Evolutionary conservation across 2,797 vertebrate species (phyloP), one percentile per base, ranked within the genome.

Genomic region (Phaenicophaeus curvirostris): DNA sequence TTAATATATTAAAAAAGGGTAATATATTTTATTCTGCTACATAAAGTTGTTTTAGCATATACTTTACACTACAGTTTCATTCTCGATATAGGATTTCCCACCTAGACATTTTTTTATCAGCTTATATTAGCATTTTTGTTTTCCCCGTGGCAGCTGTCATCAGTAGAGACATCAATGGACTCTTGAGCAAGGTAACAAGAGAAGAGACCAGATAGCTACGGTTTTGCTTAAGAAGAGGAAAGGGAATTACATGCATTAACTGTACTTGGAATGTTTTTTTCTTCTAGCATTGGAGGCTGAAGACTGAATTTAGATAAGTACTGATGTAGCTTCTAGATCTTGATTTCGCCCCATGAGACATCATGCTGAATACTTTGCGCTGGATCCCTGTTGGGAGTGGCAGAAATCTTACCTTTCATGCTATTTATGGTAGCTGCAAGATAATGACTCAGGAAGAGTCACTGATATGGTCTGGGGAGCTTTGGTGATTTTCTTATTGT

Each of bases 401-500:
- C 28, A 78, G 87, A 92, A 96, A 96, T 94, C 82, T 85, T 17
- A 87, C 76, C 89, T 97, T 94, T 85, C 81, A 91, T 77, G 91
- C 95, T 88, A 11, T 85, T 87, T 80, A 24, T 63, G 84, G 89
- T 66, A 81, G 78, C 77, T 88, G 42, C 73, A 94, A 93, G 75
- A 94, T 97, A 95, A 95, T 87, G 86, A 89, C 75, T 94, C 41
- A 24, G 94, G 78, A 92, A 95, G 85, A 95, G 82, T 83, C 83
- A 44, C 57, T 93, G 82, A 73, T 76, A 71, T 6, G 61, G 79
- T 96, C 89, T 82, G 76, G 63, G 94, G 76, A 93, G 85, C 91
- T 91, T 31, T 90, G 83, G 91, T 90, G 85, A 65, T 87, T 94
- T 92, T 90, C 72, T 82, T 93, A 79, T 95, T 97, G 96, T 97